Evolutionary conservation across 2,888 invertebrate genomes (phyloP), one percentile per base, ranked within the genome.

Genomic region (Steinernema carpocapsae): DNA sequence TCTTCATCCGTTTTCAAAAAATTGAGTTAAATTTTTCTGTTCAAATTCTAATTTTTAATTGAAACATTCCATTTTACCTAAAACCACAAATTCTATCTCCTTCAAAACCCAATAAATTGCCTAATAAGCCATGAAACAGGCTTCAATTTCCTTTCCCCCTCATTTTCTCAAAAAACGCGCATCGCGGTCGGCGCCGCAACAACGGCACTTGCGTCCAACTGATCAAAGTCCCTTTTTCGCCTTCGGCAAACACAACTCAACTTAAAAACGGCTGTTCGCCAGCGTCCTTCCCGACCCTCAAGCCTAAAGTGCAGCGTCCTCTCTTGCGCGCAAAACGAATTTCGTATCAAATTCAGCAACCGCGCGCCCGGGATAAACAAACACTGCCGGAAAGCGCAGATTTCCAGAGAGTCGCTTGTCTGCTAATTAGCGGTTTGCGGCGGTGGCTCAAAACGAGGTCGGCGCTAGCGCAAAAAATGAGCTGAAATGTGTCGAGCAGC

Each of bases 291-390:
- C 24, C n/a, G 24, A 52, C 6, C 24, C 26, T 17, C 32, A 17
- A 3, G 29, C 32, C 64, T 56, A 64, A 64, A 64, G 64, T 64
- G 64, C 64, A 64, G 12, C 32, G 64, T 64, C 32, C 64, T 26
- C 64, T 29, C 32, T 4, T 10, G 32, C 29, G 32, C 29, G 64
- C 64, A 64, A 64, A 64, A n/a, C 48, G 48, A 48, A 48, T 48
- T 64, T 64, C 32, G 26, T 32, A 52, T 52, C 52, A 37, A 37
- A 52, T 52, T 52, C 52, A 14, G 29, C 64, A 14, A 3, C 7
- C 32, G 32, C 32, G 64, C 64, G 48, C 48, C 7, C 32, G 32
- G 29, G 64, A 64, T 64, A 64, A 64, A 64, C 37, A 64, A 64
- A 64, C 48, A 48, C 48, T 14, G 48, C n/a, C 48, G 48, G 48